Conservation (phyloP, 1,140 invertebrate species). For the Heliconius himera region DNA sequence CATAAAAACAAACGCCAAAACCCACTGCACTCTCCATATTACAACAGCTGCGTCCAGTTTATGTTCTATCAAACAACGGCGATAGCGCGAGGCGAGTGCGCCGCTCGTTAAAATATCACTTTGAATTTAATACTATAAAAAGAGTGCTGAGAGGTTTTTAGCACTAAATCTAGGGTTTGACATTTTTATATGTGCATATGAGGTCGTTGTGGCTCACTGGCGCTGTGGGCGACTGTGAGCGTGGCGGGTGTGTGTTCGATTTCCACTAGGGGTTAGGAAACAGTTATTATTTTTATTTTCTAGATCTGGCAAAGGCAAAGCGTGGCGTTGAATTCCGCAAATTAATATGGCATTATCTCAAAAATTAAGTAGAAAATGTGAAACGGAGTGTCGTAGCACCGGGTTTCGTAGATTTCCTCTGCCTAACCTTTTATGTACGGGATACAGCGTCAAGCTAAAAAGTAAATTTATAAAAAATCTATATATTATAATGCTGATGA, state of each 20-base stretch:
- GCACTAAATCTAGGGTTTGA: not conserved
- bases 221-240: too few species aligned
- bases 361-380: not conserved
- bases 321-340: not conserved
- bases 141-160: not conserved
- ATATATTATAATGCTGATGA: too few species aligned
- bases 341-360: not conserved
- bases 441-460: not conserved
- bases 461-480: too few species aligned
- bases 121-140: slow-evolving; percentile 16
- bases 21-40: not conserved
- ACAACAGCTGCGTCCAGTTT: slow-evolving; percentile 5
- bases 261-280: not conserved
- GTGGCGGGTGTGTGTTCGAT: not conserved
- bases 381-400: not conserved
- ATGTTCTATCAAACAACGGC: slow-evolving; percentile 11
- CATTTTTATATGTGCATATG: not conserved
- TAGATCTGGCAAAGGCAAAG: not conserved
- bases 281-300: not conserved
- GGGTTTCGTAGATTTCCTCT: not conserved
- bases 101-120: slow-evolving; percentile 11
- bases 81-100: slow-evolving; percentile 4
- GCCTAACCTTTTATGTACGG: not conserved
- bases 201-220: not conserved
- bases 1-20: slow-evolving; percentile 14